Percentiles rank a stretch among this genome's conserved stretches.
phyloP scores from a whole-genome alignment of 1,140 invertebrate species.

The Hormaphis cornu region DNA sequence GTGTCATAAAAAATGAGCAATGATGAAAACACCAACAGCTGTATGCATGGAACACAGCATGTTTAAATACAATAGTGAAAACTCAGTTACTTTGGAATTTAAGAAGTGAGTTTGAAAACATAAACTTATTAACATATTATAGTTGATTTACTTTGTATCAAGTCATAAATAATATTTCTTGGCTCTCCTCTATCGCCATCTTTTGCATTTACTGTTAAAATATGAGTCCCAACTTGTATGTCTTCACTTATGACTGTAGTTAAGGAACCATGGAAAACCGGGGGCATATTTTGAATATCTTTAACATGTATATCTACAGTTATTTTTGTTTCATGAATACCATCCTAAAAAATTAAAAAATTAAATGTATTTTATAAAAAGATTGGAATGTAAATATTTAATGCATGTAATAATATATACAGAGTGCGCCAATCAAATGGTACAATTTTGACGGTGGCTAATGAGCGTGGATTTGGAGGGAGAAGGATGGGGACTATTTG shows the following conservation, averaged over 20 bases:
- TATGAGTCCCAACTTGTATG: slow-evolving; percentile 70
- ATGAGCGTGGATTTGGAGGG: too few species aligned
- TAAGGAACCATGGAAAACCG: slow-evolving; percentile 68
- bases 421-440: too few species aligned
- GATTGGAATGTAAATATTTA: slow-evolving; percentile 12
- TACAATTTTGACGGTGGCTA: too few species aligned
- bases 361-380: neutral
- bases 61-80: too few species aligned
- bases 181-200: slow-evolving; percentile 75
- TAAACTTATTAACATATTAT: too few species aligned
- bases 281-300: slow-evolving; percentile 74
- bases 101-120: too few species aligned
- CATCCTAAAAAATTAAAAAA: slow-evolving; percentile 54
- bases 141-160: slow-evolving; percentile 58
- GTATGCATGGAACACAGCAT: too few species aligned
- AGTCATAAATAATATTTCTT: slow-evolving; percentile 63
- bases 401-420: slow-evolving; percentile 31
- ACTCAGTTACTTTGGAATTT: too few species aligned
- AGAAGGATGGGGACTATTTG: too few species aligned
- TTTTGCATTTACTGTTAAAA: slow-evolving; percentile 65
- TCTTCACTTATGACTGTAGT: slow-evolving; percentile 74
- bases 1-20: too few species aligned
- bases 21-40: too few species aligned
- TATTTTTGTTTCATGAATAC: slow-evolving; percentile 58
- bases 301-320: slow-evolving; percentile 65